Evolutionary conservation across 2,888 invertebrate species (phyloP), one percentile per base, ranked within the genome.

Genomic region (Nemurella pictetii): DNA sequence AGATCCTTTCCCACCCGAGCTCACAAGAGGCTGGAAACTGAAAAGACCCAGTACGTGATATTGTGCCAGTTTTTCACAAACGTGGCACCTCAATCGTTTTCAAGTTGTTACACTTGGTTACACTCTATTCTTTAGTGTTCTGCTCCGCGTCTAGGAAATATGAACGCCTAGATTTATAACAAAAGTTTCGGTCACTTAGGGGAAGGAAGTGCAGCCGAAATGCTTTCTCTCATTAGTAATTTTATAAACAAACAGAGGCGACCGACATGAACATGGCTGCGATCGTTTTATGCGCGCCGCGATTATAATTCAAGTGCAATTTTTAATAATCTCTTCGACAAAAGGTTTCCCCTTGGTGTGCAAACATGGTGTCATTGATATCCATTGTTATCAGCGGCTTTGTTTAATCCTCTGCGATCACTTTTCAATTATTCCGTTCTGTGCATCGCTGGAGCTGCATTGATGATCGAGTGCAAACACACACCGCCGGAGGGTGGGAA

Each of bases 401-500:
- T 81, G 81, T 25, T n/a, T 78, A 82, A 81, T 85, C 80, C 85
- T 73, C 83, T 85, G 83, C 85, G 85, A 83, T 85, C 85, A 72
- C 77, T 83, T 85, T 85, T 85, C 83, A 85, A 85, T 83, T 85
- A 85, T 85, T 77, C 83, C 27, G 83, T 77, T 30, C 30, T 12
- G 74, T 82, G 82, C 82, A 55, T 12, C 28, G 12, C n/a, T 82
- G 72, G 28, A 26, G 28, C 77, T 77, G 12, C 26, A 77, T 78
- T 78, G 30, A 15, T 4, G 28, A 27, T 30, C 78, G 28, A 78
- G 78, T 78, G 78, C 30, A 78, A 78, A 78, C 78, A 78, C 15
- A 74, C 4, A 55, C 55, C 55, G 55, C 55, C 55, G 55, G 55
- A 55, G 55, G 55, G 55, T 55, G 9, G 15, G 55, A 55, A 2